Percentiles rank a stretch among this genome's conserved stretches.
Evolutionary conservation across 2,113 vertebrate genomes (phyloP).

Genomic region (Salvelinus namaycush): DNA sequence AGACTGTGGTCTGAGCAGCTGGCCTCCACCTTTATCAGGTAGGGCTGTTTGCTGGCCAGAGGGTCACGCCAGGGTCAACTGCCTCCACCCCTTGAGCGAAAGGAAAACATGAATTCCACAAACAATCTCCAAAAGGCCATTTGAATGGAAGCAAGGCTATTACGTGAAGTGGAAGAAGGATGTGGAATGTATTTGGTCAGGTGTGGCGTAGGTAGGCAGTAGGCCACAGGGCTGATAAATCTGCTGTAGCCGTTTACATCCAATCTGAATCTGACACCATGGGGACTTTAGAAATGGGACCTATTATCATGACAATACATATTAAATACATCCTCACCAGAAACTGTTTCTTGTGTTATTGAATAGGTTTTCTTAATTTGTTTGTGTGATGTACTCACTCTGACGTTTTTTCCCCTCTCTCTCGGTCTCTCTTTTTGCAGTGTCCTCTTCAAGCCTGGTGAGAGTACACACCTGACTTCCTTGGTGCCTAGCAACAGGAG

Average conservation of each 20-base stretch:
- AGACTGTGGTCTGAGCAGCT: slow-evolving; percentile 80
- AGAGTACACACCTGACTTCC: slow-evolving; percentile 79
- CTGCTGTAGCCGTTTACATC: slow-evolving; percentile 14
- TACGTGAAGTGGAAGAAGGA: slow-evolving; percentile 61
- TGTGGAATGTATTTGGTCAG: slow-evolving; percentile 74
- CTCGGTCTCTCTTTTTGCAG: slow-evolving; percentile 71
- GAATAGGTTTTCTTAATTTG: slow-evolving; percentile 19
- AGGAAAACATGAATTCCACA: slow-evolving; percentile 65
- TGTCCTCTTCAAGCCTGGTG: slow-evolving; percentile 99
- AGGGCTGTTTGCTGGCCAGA: slow-evolving; percentile 73
- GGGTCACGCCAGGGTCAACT: slow-evolving; percentile 77
- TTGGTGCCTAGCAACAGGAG: slow-evolving; percentile 79
- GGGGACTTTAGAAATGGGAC: slow-evolving; percentile 7
- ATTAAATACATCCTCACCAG: not conserved
- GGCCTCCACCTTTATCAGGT: slow-evolving; percentile 88
- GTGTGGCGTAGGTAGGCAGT: slow-evolving; percentile 57
- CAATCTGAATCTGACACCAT: slow-evolving; percentile 21
- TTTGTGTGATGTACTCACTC: slow-evolving; percentile 25
- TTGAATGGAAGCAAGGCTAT: slow-evolving; percentile 57
- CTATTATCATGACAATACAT: not conserved
- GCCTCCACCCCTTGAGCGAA: slow-evolving; percentile 43
- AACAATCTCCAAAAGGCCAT: slow-evolving; percentile 55
- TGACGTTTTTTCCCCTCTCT: slow-evolving; percentile 32
- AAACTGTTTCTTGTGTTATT: slow-evolving; percentile 29
- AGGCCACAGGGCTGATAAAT: slow-evolving; percentile 48